These are phyloP conservation scores for Saguinus midas DNA, from an alignment of 2,113 vertebrate genomes.

Conservation along the genomic window DNA sequence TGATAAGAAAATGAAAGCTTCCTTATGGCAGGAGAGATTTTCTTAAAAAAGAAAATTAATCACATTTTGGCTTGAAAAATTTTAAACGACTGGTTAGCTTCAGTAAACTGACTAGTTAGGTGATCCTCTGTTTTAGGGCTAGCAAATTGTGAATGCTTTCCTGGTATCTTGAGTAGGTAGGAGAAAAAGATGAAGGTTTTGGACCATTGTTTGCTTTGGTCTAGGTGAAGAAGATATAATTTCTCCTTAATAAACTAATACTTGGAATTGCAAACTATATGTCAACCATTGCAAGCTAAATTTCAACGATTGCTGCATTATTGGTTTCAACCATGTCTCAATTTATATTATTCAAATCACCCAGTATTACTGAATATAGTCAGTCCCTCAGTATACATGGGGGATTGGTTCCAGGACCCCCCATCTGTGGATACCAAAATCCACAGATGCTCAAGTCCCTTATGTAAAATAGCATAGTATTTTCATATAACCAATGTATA, in stretches of 20 bases:
- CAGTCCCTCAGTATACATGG: neutral
- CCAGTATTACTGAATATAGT: neutral
- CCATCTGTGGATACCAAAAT: neutral
- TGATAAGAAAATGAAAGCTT: constrained; percentile 22
- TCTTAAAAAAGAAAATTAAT: neutral
- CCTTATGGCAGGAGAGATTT: neutral
- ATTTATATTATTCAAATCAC: neutral
- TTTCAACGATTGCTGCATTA: neutral
- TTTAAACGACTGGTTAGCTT: neutral
- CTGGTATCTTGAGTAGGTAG: neutral
- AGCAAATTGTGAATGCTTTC: neutral
- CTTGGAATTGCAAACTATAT: neutral
- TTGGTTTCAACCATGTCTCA: neutral
- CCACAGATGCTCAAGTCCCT: neutral
- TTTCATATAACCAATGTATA: neutral
- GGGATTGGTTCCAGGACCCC: neutral
- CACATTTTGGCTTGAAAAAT: constrained; percentile 29
- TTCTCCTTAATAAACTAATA: neutral
- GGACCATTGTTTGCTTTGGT: neutral
- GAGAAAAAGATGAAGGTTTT: neutral
- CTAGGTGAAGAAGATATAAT: neutral
- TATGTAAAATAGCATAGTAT: neutral
- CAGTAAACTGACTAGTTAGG: neutral
- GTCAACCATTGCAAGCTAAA: neutral
- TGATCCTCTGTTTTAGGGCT: neutral